phyloP scores from a whole-genome alignment of 2,888 invertebrate species.

The Eumacrocentrus americanus region DNA sequence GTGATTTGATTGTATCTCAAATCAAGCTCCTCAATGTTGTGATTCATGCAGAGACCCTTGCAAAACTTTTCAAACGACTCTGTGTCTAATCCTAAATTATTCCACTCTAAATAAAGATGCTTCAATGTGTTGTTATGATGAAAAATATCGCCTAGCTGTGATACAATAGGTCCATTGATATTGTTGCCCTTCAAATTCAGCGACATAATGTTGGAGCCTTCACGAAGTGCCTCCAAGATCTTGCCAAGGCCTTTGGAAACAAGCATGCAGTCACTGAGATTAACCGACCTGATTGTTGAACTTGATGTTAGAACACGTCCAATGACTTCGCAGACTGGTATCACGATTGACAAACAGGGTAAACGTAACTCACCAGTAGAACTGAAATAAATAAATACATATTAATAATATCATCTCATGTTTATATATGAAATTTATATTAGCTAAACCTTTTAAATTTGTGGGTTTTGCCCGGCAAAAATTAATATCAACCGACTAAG shows the following conservation, averaged over 20 bases:
- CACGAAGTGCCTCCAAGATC: slow-evolving; percentile 53
- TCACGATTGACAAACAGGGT: slow-evolving; percentile 48
- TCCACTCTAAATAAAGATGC: slow-evolving; percentile 56
- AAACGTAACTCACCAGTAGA: slow-evolving; percentile 48
- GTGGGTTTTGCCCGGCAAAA: not conserved
- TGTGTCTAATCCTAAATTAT: slow-evolving; percentile 52
- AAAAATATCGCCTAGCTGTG: slow-evolving; percentile 55
- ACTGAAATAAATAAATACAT: slow-evolving; percentile 38
- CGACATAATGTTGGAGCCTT: slow-evolving; percentile 52
- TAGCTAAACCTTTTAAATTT: slow-evolving; percentile 20
- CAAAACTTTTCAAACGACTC: slow-evolving; percentile 55
- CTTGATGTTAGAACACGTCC: slow-evolving; percentile 57
- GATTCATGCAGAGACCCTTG: slow-evolving; percentile 52
- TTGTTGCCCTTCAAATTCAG: slow-evolving; percentile 60
- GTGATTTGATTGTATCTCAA: slow-evolving; percentile 59
- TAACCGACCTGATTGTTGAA: slow-evolving; percentile 51
- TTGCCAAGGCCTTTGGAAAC: slow-evolving; percentile 54
- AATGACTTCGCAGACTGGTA: slow-evolving; percentile 52
- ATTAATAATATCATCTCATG: not conserved
- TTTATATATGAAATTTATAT: not conserved
- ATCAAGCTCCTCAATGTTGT: slow-evolving; percentile 54
- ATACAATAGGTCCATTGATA: slow-evolving; percentile 50
- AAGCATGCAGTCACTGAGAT: slow-evolving; percentile 58
- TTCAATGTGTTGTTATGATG: slow-evolving; percentile 53
- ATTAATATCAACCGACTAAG: slow-evolving; percentile 1